Base-by-base conservation (phyloP, 1,140 invertebrate genomes). In the Papilio polyxenes region DNA sequence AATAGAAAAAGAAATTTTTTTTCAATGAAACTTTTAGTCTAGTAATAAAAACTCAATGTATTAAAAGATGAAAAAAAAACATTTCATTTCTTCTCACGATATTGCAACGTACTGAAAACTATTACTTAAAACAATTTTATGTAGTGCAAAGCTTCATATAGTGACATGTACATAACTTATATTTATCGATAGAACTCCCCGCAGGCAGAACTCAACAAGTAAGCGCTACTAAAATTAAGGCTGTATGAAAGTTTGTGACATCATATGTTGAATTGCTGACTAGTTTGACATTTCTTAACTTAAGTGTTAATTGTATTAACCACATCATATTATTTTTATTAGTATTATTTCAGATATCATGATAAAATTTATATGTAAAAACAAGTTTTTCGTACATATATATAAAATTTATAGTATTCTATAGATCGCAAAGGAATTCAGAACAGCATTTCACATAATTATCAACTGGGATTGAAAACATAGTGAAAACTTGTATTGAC, bases 281-380 rank as follows among this genome's bases (percentile, higher is more conserved):
- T 72, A 72, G 31, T 72, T 72, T 40, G 65, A 72, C 65, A 72
- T 69, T 69, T 37, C 65, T 37, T 69, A 37, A 72, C 65, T 72
- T 65, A 37, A 3, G 1, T 37, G 37, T 4, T 72, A 72, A 72
- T 72, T 72, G 31, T 17, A 72, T 37, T 72, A 37, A 31, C 9
- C 20, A 31, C 31, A 40, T 37, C 13, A 69, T 69, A 65, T 72
- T 72, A 37, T 17, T 13, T 6, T 5, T 72, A 7, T 11, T 3
- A 51, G 10, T 59, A 59, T 20, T 59, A 59, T 59, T 59, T 20
- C 4, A 44, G 40, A 44, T 44, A 4, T 7, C 40, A 44, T 44
- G 23, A 31, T 31, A 31, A 2, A 31, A 31, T 31, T 31, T 31
- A 31, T 31, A 31, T 31, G 23, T 31, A 31, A 31, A 31, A 31